A percentile compares a stretch with the other conserved stretches of the same genome.
Conservation (phyloP, 2,888 invertebrate genomes). For the Eilema sororculum region DNA sequence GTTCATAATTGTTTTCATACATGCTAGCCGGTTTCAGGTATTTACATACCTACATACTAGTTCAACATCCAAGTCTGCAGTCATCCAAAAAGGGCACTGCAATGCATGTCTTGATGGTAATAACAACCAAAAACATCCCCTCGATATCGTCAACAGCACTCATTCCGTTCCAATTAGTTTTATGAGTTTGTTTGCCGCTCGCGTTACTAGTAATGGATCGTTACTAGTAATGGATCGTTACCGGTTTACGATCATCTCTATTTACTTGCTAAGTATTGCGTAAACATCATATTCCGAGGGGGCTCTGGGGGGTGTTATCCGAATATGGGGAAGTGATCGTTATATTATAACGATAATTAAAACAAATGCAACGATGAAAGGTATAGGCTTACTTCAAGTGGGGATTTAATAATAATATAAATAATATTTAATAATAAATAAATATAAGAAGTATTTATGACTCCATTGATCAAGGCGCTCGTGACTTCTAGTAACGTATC, state of each 20-base stretch:
- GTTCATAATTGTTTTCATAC: no score
- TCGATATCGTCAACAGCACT: slow-evolving; percentile 12
- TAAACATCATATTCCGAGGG: slow-evolving; percentile 13
- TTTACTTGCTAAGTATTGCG: slow-evolving; percentile 23
- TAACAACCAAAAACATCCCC: slow-evolving; percentile 9
- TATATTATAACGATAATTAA: background rate
- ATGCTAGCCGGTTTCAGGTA: no score
- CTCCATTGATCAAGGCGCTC: no score
- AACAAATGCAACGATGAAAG: background rate
- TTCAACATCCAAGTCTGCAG: no score
- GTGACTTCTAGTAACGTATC: no score
- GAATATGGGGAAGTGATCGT: background rate
- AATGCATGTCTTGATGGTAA: background rate
- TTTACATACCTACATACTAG: no score
- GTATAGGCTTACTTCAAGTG: background rate
- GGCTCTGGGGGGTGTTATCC: background rate
- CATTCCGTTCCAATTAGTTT: slow-evolving; percentile 56
- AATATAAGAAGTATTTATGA: no score
- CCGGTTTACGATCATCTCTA: slow-evolving; percentile 26
- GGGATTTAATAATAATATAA: background rate
- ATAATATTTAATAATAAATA: no score
- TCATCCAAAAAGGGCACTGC: no score
- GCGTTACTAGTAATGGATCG: slow-evolving; percentile 11
- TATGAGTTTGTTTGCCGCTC: slow-evolving; percentile 52
- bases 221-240: slow-evolving; percentile 29